A percentile compares a stretch with the other conserved stretches of the same genome.
Evolutionary conservation across 2,797 vertebrate species (phyloP).

Genomic region (Schizopygopsis malacanthus): DNA sequence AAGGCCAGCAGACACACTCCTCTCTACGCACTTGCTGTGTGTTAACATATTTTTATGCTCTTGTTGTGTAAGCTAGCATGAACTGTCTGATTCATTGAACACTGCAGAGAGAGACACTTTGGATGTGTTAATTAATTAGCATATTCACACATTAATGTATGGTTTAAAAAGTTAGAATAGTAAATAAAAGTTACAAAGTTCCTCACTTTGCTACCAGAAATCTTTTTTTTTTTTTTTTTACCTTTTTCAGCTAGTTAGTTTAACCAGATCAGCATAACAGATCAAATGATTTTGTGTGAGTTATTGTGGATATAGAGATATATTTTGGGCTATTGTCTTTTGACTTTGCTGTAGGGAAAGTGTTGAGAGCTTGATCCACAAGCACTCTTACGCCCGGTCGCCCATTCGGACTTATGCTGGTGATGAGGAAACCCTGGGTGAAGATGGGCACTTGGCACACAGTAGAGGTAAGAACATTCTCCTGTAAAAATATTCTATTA

Average conservation of each 20-base stretch:
- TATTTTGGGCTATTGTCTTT: constrained; percentile 75
- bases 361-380: constrained; percentile 98
- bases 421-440: constrained; percentile 89
- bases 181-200: neutral
- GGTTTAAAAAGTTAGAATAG: neutral
- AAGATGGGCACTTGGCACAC: constrained; percentile 86
- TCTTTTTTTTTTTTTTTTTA: too few relatives aligned
- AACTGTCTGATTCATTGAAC: neutral
- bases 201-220: neutral
- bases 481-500: neutral
- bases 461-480: constrained; percentile 81
- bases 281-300: neutral
- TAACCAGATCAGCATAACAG: too few relatives aligned
- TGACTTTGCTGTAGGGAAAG: constrained; percentile 90
- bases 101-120: neutral
- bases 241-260: too few relatives aligned
- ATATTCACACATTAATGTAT: neutral
- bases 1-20: constrained; percentile 38
- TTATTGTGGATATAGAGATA: constrained; percentile 69
- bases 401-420: constrained; percentile 95
- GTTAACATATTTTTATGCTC: constrained; percentile 37
- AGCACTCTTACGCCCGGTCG: constrained; percentile 97
- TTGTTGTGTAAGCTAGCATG: constrained; percentile 4
- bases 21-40: constrained; percentile 35
- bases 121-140: neutral